These are phyloP conservation scores for Orius insidiosus DNA, from an alignment of 1,140 invertebrate genomes.

Conservation along the genomic window DNA sequence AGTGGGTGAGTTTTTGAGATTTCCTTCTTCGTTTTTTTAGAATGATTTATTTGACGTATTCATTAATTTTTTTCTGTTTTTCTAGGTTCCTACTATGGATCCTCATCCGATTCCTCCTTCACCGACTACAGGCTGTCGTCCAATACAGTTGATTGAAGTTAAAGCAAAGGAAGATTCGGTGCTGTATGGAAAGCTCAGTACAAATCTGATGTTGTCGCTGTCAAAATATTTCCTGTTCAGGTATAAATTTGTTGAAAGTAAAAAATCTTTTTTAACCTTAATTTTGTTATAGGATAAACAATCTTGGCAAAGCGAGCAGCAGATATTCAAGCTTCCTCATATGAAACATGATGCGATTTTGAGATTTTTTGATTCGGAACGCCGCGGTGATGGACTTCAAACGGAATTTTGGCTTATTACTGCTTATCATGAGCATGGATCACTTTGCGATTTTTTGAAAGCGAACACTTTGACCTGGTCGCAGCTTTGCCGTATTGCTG, in stretches of 20 bases:
- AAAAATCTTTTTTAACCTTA: not conserved
- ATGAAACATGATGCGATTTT: slow-evolving; percentile 89
- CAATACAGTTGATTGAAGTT: slow-evolving; percentile 68
- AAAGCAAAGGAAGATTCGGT: slow-evolving; percentile 87
- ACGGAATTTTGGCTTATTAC: slow-evolving; percentile 91
- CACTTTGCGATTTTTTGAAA: slow-evolving; percentile 88
- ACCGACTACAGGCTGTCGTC: slow-evolving; percentile 38
- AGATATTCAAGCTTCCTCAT: slow-evolving; percentile 78
- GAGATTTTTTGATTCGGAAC: slow-evolving; percentile 78
- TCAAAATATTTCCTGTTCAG: slow-evolving; percentile 50
- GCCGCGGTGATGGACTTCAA: slow-evolving; percentile 51
- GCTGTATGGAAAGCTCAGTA: slow-evolving; percentile 83
- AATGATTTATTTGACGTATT: not conserved
- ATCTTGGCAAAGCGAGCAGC: slow-evolving; percentile 69
- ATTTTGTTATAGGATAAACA: slow-evolving; percentile 35
- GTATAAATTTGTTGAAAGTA: slow-evolving; percentile 13
- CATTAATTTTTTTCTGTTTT: slow-evolving; percentile 16
- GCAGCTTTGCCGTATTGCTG: slow-evolving; percentile 72
- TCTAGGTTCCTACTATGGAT: slow-evolving; percentile 41
- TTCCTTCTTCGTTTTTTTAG: not conserved
- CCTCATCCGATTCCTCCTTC: slow-evolving; percentile 35
- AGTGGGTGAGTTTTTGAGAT: slow-evolving; percentile 2
- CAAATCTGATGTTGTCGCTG: slow-evolving; percentile 50
- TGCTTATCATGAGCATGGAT: slow-evolving; percentile 84
- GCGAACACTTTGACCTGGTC: slow-evolving; percentile 73